phyloP scores from a whole-genome alignment of 2,888 invertebrate genomes.

The Caenorhabditis sp. region DNA sequence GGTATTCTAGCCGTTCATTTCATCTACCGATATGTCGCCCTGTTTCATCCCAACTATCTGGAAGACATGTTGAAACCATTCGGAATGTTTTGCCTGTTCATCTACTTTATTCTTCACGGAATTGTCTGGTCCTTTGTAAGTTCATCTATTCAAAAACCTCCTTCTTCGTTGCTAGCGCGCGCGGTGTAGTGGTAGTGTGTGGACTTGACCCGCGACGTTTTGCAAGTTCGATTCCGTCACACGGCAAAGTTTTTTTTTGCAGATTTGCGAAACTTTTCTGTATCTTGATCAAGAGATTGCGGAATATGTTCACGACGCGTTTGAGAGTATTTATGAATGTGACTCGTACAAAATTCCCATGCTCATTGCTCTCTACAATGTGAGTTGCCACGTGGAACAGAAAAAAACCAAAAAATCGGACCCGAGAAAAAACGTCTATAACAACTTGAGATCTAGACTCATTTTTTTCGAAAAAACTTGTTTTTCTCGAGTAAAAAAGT shows the following conservation, averaged over 20 bases:
- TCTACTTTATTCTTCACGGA: slow-evolving; percentile 21
- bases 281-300: slow-evolving; percentile 8
- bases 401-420: neutral
- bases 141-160: too few relatives aligned
- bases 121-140: slow-evolving; percentile 22
- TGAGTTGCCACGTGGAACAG: neutral
- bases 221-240: too few relatives aligned
- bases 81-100: slow-evolving; percentile 12
- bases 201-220: too few relatives aligned
- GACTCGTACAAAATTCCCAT: slow-evolving; percentile 21
- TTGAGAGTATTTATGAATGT: slow-evolving; percentile 10
- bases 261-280: slow-evolving; percentile 5
- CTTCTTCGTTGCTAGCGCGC: too few relatives aligned
- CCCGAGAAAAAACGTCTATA: too few relatives aligned
- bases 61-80: slow-evolving; percentile 5
- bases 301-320: slow-evolving; percentile 18
- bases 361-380: slow-evolving; percentile 18
- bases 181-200: too few relatives aligned
- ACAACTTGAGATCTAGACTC: too few relatives aligned
- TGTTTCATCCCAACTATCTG: slow-evolving; percentile 12
- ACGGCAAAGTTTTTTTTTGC: neutral
- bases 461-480: too few relatives aligned
- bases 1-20: slow-evolving; percentile 30
- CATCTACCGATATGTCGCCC: slow-evolving; percentile 27
- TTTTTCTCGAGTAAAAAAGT: too few relatives aligned